Evolutionary conservation across 2,888 invertebrate genomes (phyloP), one percentile per base, ranked within the genome.

Genomic region (Stenolophus ochropezus): DNA sequence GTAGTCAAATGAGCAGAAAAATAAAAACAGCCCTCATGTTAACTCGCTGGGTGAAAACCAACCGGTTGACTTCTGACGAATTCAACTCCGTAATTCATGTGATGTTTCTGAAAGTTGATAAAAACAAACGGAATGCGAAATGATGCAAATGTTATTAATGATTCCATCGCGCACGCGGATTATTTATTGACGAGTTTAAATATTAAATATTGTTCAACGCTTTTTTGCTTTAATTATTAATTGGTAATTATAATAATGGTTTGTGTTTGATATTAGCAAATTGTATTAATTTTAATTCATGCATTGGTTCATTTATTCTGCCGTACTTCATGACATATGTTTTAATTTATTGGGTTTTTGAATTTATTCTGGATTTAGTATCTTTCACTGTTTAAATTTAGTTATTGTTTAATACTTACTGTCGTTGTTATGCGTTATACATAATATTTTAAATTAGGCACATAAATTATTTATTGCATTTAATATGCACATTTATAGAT

Each of bases 1-100:
- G 33, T 69, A 69, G 18, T n/a, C 33, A 69, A 69, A 69, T 69
- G 65, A 69, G 33, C 65, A 33, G 65, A 69, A 69, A 69, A 69
- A n/a, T 25, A 25, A 61, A 61, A 61, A 69, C 8, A 69, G 6
- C 65, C 18, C 8, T n/a, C n/a, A n/a, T n/a, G n/a, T n/a, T n/a
- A n/a, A n/a, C n/a, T n/a, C n/a, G n/a, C n/a, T n/a, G n/a, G n/a
- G n/a, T n/a, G n/a, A n/a, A n/a, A n/a, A n/a, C n/a, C n/a, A n/a
- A n/a, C n/a, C n/a, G n/a, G n/a, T n/a, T n/a, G n/a, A n/a, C n/a
- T n/a, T n/a, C n/a, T n/a, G 5, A 20, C 20, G 20, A 58, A 51
- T 51, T 5, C 14, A 51, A 51, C 51, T 51, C 14, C 14, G 14
- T 16, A 16, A 14, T 5, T 8, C 51, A 8, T 51, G 21, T 56